A percentile compares a stretch with the other conserved stretches of the same genome.
phyloP scores from a whole-genome alignment of 2,113 vertebrate species.

The Oenanthe oenanthe region DNA sequence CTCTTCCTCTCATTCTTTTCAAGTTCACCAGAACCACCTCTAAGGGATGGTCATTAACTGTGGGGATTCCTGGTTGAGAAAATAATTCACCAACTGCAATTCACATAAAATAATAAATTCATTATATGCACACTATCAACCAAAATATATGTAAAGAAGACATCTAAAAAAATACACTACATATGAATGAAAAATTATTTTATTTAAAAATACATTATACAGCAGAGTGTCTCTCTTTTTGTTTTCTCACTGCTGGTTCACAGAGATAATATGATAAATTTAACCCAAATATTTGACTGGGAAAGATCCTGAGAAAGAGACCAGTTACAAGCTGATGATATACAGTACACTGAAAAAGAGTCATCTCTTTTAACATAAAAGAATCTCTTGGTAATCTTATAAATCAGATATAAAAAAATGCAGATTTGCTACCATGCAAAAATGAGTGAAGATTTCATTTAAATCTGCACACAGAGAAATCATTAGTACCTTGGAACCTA shows the following conservation, averaged over 20 bases:
- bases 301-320: slow-evolving; percentile 79
- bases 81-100: background rate
- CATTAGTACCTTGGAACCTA: slow-evolving; percentile 66
- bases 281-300: slow-evolving; percentile 76
- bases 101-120: background rate
- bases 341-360: slow-evolving; percentile 74
- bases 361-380: slow-evolving; percentile 83
- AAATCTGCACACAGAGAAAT: slow-evolving; percentile 70
- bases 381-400: slow-evolving; percentile 77
- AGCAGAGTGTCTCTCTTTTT: slow-evolving; percentile 73
- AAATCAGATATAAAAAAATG: slow-evolving; percentile 75
- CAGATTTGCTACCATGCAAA: slow-evolving; percentile 77
- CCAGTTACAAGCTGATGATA: slow-evolving; percentile 73
- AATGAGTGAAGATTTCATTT: slow-evolving; percentile 63
- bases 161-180: background rate
- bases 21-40: background rate
- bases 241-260: slow-evolving; percentile 76
- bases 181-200: slow-evolving; percentile 66
- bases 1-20: background rate
- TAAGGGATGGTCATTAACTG: background rate
- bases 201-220: slow-evolving; percentile 84
- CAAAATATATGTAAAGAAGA: background rate
- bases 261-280: slow-evolving; percentile 71
- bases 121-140: background rate
- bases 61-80: background rate